Evolutionary conservation across 2,113 vertebrate genomes (phyloP).

Genomic region (Muscicapa adusta): DNA sequence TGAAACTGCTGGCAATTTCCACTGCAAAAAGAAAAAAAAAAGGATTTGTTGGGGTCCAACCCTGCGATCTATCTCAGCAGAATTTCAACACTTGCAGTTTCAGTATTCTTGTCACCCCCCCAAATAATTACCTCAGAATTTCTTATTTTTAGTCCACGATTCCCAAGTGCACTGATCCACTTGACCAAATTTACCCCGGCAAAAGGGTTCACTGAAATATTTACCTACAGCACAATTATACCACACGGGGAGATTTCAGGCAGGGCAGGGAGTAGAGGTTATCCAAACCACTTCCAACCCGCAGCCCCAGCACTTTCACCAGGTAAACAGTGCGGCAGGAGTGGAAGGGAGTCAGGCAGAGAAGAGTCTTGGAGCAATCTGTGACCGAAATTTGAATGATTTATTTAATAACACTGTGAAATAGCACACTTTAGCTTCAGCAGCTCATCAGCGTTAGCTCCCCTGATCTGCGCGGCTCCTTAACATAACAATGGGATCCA

Average conservation of each 20-base stretch:
- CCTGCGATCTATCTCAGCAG: neutral
- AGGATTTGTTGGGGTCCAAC: neutral
- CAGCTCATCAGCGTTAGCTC: neutral
- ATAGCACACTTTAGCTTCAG: neutral
- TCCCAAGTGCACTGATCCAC: neutral
- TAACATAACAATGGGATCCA: neutral
- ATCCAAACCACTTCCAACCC: neutral
- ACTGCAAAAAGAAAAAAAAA: neutral
- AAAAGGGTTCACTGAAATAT: neutral
- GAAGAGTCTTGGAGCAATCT: neutral
- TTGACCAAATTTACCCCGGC: neutral
- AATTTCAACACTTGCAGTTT: neutral
- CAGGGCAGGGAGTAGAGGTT: neutral
- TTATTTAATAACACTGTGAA: constrained; percentile 3
- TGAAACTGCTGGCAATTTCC: neutral
- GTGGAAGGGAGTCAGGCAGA: neutral
- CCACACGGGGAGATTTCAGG: neutral
- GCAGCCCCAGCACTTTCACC: neutral
- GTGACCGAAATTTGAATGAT: neutral
- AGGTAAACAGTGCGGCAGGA: neutral
- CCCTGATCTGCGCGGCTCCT: neutral
- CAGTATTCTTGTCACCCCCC: neutral
- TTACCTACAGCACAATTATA: neutral
- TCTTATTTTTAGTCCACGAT: neutral
- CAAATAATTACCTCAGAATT: neutral